Percentiles rank a stretch among this genome's conserved stretches.
Conservation (phyloP, 2,888 invertebrate species). For the Apomyelois bistriatella region DNA sequence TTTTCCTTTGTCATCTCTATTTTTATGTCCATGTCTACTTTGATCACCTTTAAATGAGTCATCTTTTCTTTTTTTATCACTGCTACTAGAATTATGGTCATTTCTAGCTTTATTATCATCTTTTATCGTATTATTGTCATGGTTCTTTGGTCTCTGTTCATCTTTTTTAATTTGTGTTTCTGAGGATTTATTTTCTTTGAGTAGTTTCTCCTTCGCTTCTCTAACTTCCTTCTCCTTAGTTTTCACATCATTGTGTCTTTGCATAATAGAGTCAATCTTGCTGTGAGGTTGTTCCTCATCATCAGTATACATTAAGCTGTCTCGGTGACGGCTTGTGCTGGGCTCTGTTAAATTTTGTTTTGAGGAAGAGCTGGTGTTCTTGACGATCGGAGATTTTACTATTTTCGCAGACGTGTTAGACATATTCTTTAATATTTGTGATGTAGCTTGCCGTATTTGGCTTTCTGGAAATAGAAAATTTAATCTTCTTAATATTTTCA, state of each 20-base stretch:
- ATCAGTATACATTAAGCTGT: conserved; percentile 65
- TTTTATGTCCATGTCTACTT: background rate
- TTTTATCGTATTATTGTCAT: background rate
- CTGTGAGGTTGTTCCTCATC: conserved; percentile 59
- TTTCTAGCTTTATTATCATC: background rate
- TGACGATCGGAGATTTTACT: conserved; percentile 44
- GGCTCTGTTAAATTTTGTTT: conserved; percentile 6
- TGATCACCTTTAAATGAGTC: background rate
- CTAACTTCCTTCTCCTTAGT: conserved; percentile 6
- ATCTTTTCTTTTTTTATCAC: background rate
- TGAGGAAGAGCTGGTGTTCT: conserved; percentile 21
- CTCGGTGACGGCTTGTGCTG: conserved; percentile 43
- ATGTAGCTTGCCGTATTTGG: conserved; percentile 63
- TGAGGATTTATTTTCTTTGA: background rate
- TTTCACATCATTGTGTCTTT: conserved; percentile 49
- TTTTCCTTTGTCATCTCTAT: background rate
- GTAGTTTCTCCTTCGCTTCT: background rate
- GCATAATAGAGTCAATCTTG: conserved; percentile 64
- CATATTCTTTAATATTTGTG: conserved; percentile 55
- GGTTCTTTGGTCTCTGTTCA: background rate
- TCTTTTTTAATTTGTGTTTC: background rate
- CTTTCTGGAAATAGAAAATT: conserved; percentile 41
- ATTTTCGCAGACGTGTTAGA: conserved; percentile 46
- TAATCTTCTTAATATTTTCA: too few species aligned
- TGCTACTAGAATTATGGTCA: background rate